Evolutionary conservation across 1,140 invertebrate species (phyloP).

Genomic region (Sinella curviseta): DNA sequence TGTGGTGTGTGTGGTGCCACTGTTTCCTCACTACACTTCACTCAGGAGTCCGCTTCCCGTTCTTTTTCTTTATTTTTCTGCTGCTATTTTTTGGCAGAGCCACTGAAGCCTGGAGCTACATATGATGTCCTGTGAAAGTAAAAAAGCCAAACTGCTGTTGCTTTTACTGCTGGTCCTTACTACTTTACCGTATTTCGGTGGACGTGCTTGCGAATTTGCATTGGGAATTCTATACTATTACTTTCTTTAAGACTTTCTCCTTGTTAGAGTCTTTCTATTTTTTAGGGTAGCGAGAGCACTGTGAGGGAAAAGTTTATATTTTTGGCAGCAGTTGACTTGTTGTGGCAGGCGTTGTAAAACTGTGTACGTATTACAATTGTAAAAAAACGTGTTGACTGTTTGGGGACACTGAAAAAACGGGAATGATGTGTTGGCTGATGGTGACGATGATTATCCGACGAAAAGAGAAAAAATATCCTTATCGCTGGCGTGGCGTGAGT

Average conservation of each 20-base stretch:
- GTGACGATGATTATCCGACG: too few species aligned
- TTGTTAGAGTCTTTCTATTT: too few species aligned
- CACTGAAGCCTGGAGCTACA: background rate
- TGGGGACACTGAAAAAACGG: too few species aligned
- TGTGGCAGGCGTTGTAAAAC: background rate
- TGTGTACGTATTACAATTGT: too few species aligned
- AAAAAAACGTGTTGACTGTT: too few species aligned
- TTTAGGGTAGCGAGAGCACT: too few species aligned
- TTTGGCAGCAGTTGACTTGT: background rate
- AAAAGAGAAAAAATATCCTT: too few species aligned
- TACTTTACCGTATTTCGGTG: background rate
- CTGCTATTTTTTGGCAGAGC: background rate
- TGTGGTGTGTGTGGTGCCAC: background rate
- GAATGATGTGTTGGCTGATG: too few species aligned
- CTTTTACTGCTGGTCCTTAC: background rate
- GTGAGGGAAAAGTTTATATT: background rate
- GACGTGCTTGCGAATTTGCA: constrained; percentile 8
- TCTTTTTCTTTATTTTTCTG: background rate
- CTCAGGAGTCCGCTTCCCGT: background rate
- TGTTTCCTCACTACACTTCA: background rate
- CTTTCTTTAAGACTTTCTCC: background rate
- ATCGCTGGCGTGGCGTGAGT: too few species aligned
- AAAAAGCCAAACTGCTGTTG: too few species aligned
- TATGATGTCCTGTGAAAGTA: background rate
- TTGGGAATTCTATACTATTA: constrained; percentile 1